Evolutionary conservation across 1,140 invertebrate species (phyloP), one percentile per base, ranked within the genome.

Genomic region (Rhyacophila brunnea): DNA sequence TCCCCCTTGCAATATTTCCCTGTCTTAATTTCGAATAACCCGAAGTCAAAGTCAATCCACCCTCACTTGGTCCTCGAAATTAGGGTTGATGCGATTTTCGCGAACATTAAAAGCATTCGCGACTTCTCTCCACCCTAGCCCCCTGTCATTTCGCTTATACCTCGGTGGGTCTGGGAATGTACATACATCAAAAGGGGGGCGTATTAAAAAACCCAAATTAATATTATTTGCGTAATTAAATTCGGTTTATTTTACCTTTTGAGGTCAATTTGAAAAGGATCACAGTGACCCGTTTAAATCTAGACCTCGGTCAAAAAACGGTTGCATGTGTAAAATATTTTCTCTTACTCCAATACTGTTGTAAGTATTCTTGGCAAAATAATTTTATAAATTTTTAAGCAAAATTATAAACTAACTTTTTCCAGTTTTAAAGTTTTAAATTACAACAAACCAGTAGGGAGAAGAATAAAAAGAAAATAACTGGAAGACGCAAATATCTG

Each of bases 81-180:
- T 64, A 64, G 62, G 62, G 62, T 64, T 64, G 62, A 64, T 64
- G 57, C 62, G 57, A 64, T 64, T 64, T 59, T 59, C 57, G 57
- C 48, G 53, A 57, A 56, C 53, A 64, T 64, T 64, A 64, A 58
- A 55, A 64, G 52, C 57, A 59, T 60, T 60, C 62, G 49, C 54
- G 54, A 17, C 20, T 18, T 42, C 6, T 13, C 13, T 4, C 6
- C 13, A 49, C 47, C n/a, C n/a, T n/a, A n/a, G n/a, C n/a, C 11
- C 47, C 13, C n/a, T 49, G 23, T 28, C 23, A 28, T 28, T 28
- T 28, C 9, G 17, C 10, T 23, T 28, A 28, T 28, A 28, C 23
- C 23, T 28, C 23, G 23, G 23, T 28, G 14, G 20, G 15, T 17
- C 15, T 45, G 15, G 43, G 17, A 17, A 45, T 19, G 20, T 45